A percentile compares a stretch with the other conserved stretches of the same genome.
Evolutionary conservation across 1,140 invertebrate genomes (phyloP).

Genomic region (Mesaphorura yosii): DNA sequence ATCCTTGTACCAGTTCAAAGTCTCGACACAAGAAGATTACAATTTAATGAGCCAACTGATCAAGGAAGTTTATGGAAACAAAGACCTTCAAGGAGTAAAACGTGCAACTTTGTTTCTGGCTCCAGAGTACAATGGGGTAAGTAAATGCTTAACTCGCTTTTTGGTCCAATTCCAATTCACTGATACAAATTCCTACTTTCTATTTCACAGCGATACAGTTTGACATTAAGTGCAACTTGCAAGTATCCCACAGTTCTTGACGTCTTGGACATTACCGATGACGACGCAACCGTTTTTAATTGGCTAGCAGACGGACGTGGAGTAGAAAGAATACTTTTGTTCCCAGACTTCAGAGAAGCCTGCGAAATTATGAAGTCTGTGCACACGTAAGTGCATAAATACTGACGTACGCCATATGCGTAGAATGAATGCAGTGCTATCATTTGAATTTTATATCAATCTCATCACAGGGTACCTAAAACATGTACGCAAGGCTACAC

Average conservation of each 20-base stretch:
- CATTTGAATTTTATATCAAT: not conserved
- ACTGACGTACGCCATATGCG: no score
- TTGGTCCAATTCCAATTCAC: not conserved
- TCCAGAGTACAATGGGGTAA: not conserved
- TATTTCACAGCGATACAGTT: no score
- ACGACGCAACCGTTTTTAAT: conserved; percentile 1
- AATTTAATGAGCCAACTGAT: not conserved
- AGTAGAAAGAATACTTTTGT: conserved; percentile 4
- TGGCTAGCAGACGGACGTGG: not conserved
- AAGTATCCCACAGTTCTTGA: no score
- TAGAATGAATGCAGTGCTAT: no score
- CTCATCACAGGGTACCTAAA: not conserved
- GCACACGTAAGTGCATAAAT: not conserved
- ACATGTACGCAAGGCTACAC: not conserved
- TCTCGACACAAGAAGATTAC: not conserved
- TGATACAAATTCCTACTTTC: no score
- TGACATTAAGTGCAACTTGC: no score
- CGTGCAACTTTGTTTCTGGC: not conserved
- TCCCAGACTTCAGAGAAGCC: not conserved
- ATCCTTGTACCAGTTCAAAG: not conserved
- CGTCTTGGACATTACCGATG: not conserved
- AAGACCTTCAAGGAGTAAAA: not conserved
- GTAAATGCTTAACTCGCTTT: not conserved
- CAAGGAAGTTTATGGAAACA: not conserved
- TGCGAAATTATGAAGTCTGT: not conserved